phyloP scores from a whole-genome alignment of 1,140 invertebrate species.

The Heliconius eleuchia region DNA sequence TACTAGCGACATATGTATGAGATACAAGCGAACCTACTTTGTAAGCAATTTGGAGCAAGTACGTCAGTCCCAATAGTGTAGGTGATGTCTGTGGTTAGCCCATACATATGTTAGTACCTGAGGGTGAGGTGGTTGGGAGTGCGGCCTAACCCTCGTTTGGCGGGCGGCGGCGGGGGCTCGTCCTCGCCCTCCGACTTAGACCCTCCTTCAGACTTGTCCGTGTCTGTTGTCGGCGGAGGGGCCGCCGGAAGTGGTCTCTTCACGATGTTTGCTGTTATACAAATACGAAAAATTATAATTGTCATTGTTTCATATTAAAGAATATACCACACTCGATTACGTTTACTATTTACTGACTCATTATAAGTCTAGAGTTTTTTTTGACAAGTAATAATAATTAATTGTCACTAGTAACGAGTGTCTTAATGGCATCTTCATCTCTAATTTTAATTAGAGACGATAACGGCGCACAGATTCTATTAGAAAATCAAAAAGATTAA shows the following conservation, averaged over 20 bases:
- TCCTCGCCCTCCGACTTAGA: slow-evolving; percentile 94
- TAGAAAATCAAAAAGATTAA: too few relatives aligned
- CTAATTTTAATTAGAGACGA: too few relatives aligned
- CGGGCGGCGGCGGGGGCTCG: slow-evolving; percentile 86
- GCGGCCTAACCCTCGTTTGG: slow-evolving; percentile 89
- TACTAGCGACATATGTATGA: slow-evolving; percentile 73
- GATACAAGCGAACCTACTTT: slow-evolving; percentile 62
- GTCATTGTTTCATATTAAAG: background rate
- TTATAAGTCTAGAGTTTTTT: too few relatives aligned
- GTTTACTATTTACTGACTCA: too few relatives aligned
- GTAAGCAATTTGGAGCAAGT: slow-evolving; percentile 53
- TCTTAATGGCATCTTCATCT: too few relatives aligned
- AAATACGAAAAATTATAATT: background rate
- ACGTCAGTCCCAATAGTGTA: slow-evolving; percentile 28
- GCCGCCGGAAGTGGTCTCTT: slow-evolving; percentile 57
- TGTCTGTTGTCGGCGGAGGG: slow-evolving; percentile 56
- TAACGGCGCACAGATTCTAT: too few relatives aligned
- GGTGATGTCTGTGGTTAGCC: slow-evolving; percentile 53
- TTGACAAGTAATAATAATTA: too few relatives aligned
- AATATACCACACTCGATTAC: background rate
- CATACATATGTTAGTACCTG: slow-evolving; percentile 83
- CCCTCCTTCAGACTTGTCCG: slow-evolving; percentile 86
- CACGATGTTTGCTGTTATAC: slow-evolving; percentile 5
- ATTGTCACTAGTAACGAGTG: too few relatives aligned
- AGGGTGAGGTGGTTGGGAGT: slow-evolving; percentile 96